Percentiles rank a stretch among this genome's conserved stretches.
Conservation (phyloP, 1,140 invertebrate species). For the Panonychus citri region DNA sequence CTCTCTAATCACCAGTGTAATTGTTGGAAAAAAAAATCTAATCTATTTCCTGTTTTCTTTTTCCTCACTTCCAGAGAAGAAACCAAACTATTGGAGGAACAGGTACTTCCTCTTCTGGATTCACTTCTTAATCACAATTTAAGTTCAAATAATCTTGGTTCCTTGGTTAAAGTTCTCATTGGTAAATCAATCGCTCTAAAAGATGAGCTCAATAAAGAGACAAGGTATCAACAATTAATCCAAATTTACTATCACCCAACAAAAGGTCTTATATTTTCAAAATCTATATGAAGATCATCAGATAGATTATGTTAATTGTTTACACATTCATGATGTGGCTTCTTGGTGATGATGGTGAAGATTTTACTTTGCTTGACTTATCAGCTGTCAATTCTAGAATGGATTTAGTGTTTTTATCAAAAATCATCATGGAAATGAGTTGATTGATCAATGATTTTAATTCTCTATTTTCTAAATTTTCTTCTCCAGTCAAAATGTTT, state of each 20-base stretch:
- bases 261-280: no score
- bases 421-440: no score
- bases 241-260: no score
- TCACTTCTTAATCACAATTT: slow-evolving; percentile 37
- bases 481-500: slow-evolving; percentile 6
- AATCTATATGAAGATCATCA: no score
- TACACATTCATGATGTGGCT: no score
- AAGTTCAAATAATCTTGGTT: slow-evolving; percentile 59
- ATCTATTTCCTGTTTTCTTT: slow-evolving; percentile 12
- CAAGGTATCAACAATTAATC: slow-evolving; percentile 1
- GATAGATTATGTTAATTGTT: no score
- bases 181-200: slow-evolving; percentile 49
- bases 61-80: slow-evolving; percentile 1
- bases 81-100: slow-evolving; percentile 4
- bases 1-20: neutral
- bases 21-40: slow-evolving; percentile 6
- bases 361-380: no score
- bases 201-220: slow-evolving; percentile 19
- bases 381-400: no score
- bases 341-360: no score
- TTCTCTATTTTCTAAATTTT: neutral
- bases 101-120: slow-evolving; percentile 2
- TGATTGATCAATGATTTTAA: no score
- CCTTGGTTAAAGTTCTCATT: slow-evolving; percentile 59
- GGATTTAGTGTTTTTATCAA: no score